phyloP scores from a whole-genome alignment of 1,140 invertebrate species.

The Belonocnema kinseyi region DNA sequence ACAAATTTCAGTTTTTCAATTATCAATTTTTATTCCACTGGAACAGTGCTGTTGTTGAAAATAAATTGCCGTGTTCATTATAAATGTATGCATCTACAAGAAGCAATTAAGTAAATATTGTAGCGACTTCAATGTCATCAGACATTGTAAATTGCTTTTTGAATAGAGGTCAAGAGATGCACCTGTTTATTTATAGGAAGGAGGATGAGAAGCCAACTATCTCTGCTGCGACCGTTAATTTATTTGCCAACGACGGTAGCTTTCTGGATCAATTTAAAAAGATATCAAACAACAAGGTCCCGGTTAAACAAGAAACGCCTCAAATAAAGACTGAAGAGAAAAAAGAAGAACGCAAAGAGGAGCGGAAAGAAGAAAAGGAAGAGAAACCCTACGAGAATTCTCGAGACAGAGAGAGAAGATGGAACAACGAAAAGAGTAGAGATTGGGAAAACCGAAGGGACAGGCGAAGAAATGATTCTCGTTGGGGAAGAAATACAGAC shows the following conservation, averaged over 20 bases:
- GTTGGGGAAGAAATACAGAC: constrained; percentile 63
- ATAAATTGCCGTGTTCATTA: constrained; percentile 15
- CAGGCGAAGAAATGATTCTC: constrained; percentile 62
- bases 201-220: constrained; percentile 64
- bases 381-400: constrained; percentile 64
- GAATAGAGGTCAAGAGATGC: constrained; percentile 51
- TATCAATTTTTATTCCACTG: too few relatives aligned
- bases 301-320: constrained; percentile 40
- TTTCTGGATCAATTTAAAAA: constrained; percentile 88
- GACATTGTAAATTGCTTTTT: constrained; percentile 1
- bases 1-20: too few relatives aligned
- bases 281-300: constrained; percentile 75
- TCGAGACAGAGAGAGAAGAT: constrained; percentile 63
- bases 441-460: constrained; percentile 68
- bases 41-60: not conserved
- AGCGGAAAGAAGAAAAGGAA: constrained; percentile 67
- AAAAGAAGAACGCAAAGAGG: constrained; percentile 53
- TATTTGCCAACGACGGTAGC: constrained; percentile 88
- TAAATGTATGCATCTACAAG: not conserved
- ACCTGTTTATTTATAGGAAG: constrained; percentile 67
- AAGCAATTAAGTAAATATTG: constrained; percentile 7
- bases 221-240: constrained; percentile 73
- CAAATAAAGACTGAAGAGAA: constrained; percentile 56
- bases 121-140: constrained; percentile 22
- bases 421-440: constrained; percentile 62